Percentiles rank a stretch among this genome's conserved stretches.
These are phyloP conservation scores for Nipponia nippon DNA, from an alignment of 2,113 vertebrate genomes.

Conservation along the genomic window DNA sequence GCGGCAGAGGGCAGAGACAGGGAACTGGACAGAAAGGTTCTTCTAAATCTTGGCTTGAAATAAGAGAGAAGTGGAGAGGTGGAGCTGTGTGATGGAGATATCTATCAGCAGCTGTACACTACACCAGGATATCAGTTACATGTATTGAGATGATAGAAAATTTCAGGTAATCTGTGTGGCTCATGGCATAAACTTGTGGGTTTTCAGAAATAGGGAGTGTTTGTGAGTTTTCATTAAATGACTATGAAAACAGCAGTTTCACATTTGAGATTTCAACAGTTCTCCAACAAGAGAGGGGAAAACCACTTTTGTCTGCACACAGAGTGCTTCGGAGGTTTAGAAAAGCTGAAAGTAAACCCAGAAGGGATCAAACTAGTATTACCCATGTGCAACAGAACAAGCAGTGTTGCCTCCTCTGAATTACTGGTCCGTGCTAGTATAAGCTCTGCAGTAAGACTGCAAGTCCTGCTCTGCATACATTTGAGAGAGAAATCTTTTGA, in stretches of 20 bases:
- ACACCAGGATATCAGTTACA: background rate
- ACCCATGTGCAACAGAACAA: background rate
- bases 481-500: background rate
- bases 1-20: background rate
- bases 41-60: background rate
- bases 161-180: background rate
- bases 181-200: background rate
- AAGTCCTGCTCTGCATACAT: background rate
- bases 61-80: background rate
- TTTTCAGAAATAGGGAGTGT: background rate
- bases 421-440: background rate
- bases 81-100: background rate
- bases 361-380: background rate
- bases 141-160: background rate
- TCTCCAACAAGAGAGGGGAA: background rate
- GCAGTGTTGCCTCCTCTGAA: background rate
- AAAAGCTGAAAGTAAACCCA: background rate
- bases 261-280: background rate
- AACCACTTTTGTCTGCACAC: background rate
- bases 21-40: background rate
- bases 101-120: accelerated
- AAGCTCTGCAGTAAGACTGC: background rate
- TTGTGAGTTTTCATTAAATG: background rate
- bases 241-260: background rate
- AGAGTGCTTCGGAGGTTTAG: background rate